Base-by-base conservation (phyloP, 2,113 vertebrate species). In the Epinephelus moara region DNA sequence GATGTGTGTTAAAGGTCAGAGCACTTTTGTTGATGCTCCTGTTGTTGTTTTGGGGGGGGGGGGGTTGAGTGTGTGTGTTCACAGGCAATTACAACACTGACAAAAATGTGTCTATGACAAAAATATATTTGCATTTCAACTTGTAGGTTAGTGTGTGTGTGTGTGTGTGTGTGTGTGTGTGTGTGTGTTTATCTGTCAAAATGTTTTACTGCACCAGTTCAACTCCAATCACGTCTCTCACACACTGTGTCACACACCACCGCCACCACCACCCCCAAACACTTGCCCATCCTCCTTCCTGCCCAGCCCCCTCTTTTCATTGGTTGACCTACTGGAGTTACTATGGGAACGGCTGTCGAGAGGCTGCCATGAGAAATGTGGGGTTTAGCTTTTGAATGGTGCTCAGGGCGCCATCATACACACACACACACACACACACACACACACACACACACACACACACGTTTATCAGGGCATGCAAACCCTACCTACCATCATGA, bases 271-370 rank as follows among this genome's bases (percentile, higher is more conserved):
- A n/a, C 45, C 30, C 70, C 60, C 42, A 86, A 81, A 86, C 70
- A 60, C 70, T 52, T 62, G 53, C 75, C 83, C 78, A 81, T 86
- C 82, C 82, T 79, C 82, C 82, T 80, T 78, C 80, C 85, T 86
- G 91, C 93, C 91, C 94, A 89, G 91, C 94, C 94, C 94, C 90
- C 91, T 89, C 73, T 87, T 94, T 93, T 94, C 85, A 96, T 95
- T 96, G 95, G 95, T 88, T 96, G 95, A 96, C 95, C 95, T 95
- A 95, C 87, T 96, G 91, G 84, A 91, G 95, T 96, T 95, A 90
- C 95, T 89, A 96, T 95, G 95, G 95, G 90, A 93, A 96, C 93
- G 27, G 68, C 82, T 88, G 90, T 89, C 66, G 91, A 90, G 91
- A 93, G 91, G 91, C 93, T 95, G 91, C 91, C 90, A 78, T 92